These are phyloP conservation scores for Dicaeum eximium DNA, from an alignment of 2,113 vertebrate genomes.

Conservation along the genomic window DNA sequence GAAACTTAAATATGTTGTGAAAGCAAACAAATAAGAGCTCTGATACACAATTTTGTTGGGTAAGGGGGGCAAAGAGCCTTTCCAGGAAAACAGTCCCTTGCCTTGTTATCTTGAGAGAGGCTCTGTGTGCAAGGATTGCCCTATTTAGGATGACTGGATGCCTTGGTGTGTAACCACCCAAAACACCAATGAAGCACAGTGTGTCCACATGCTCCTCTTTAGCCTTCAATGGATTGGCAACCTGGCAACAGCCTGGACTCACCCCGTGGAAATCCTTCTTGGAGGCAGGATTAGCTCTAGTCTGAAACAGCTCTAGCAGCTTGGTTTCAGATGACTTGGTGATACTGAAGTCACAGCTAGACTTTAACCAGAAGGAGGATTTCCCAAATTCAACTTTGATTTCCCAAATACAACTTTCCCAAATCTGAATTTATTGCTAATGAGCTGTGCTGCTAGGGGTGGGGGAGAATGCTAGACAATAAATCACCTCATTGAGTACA, in stretches of 20 bases:
- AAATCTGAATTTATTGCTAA: background rate
- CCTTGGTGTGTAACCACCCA: background rate
- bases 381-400: background rate
- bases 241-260: background rate
- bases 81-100: background rate
- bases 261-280: background rate
- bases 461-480: rapidly evolving
- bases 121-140: background rate
- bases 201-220: background rate
- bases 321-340: background rate
- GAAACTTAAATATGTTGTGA: background rate
- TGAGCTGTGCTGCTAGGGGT: background rate
- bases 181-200: background rate
- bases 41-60: background rate
- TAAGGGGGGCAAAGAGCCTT: background rate
- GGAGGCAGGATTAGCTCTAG: background rate
- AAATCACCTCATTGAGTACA: background rate
- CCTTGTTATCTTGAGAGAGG: background rate
- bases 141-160: background rate
- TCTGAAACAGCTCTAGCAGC: background rate
- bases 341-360: background rate
- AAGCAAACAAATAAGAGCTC: background rate
- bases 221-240: background rate
- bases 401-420: background rate
- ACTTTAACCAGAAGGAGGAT: background rate